Base-by-base conservation (phyloP, 1,140 invertebrate genomes). In the Cepaea nemoralis region DNA sequence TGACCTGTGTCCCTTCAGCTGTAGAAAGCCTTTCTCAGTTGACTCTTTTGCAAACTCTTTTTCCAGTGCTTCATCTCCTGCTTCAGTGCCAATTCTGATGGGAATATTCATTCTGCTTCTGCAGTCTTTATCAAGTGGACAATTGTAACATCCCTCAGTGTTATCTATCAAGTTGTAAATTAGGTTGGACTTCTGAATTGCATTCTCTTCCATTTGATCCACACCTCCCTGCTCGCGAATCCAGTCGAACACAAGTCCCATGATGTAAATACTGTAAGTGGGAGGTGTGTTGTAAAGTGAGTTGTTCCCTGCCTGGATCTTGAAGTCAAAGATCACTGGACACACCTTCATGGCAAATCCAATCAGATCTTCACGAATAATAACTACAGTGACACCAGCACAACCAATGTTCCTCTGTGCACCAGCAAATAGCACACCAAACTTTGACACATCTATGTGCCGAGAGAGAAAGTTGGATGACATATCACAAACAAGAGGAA, bases 401-500 rank as follows among this genome's bases (percentile, higher is more conserved):
- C 97, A 96, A 22, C 98, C 98, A 83, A 99, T 95, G 91, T 99
- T 99, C 91, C 99, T 99, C 91, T 99, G 98, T 2, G 98, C 97
- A 55, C 98, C 97, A 84, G 96, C 98, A 92, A 97, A 98, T 85
- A 99, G 97, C 0, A 97, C 90, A 67, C 96, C 97, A 93, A 96
- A 99, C 96, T 98, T 98, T 2, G 95, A 95, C 76, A 99, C 93
- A 92, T 99, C 97, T 67, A 99, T 83, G 81, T 94, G 93, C 87
- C 95, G 94, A 0, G 97, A 95, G 85, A 99, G 94, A 86, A 99
- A 96, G 92, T 99, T 99, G 0, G 98, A 99, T 0, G 98, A 99
- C 96, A 99, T 99, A 91, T 99, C 98, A 84, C 94, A 95, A 5
- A 99, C 96, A 37, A 99, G 89, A 1, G 97, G 96, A 42, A 99